Base-by-base conservation (phyloP, 2,888 invertebrate genomes). In the Ophraella communa region DNA sequence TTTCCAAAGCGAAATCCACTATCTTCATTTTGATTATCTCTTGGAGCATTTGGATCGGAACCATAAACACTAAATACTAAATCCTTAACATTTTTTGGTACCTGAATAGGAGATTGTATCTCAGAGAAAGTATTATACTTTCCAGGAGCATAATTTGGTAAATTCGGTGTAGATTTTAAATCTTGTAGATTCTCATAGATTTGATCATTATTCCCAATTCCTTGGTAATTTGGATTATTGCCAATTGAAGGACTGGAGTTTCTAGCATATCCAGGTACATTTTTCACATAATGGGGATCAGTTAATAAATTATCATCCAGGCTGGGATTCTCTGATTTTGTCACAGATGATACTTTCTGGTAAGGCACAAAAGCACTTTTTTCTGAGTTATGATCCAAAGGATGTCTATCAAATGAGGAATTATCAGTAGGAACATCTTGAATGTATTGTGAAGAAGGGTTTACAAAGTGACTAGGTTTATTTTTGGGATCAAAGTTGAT, bases 61-160 rank as follows among this genome's bases (percentile, higher is more conserved):
- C 72, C 72, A 60, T 73, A 73, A 7, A 71, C 74, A 58, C 75
- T 74, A 47, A 72, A 73, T 14, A 71, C 72, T 45, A 76, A 62
- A 58, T 74, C 74, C 52, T 69, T 73, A n/a, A 74, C 62, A 49
- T 64, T 74, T 57, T 65, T 72, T n/a, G 73, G 71, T 35, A 70
- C 30, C 17, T 52, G 52, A 14, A 61, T 63, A 0, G 73, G 72
- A 11, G 70, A 59, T 45, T 70, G 73, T 10, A 14, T 53, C 8
- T 74, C 72, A 17, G 68, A 39, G 20, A 61, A 58, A 1, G 71
- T 64, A 30, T 69, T 69, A 23, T 65, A 71, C 53, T 68, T 71
- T 4, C 66, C 67, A 0, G 73, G 66, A 3, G 64, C 69, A 55
- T 72, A 74, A 62, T 73, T 72, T 11, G 76, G 77, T 44, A 75